Base-by-base conservation (phyloP, 2,113 vertebrate genomes). In the Formicarius rufipectus region DNA sequence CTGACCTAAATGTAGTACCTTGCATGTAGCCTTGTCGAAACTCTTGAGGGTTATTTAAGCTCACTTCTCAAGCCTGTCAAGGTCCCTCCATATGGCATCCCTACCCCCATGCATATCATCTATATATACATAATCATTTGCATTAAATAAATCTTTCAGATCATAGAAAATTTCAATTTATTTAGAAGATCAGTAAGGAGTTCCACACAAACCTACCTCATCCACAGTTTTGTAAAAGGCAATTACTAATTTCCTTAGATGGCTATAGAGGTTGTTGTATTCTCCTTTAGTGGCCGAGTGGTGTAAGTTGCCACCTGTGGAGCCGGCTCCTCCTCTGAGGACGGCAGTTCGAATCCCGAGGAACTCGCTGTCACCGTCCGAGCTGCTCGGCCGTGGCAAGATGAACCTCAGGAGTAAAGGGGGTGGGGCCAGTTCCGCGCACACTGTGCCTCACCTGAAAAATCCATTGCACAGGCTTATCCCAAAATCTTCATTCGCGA, bases 101-200 rank as follows among this genome's bases (percentile, higher is more conserved):
- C 27, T 33, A 28, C 13, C 7, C 4, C 23, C 3, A 74, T 28
- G 17, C 0, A 0, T 31, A n/a, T 60, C 18, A 60, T 22, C 37
- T 37, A 17, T 40, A 47, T 50, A 67, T 37, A 59, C 4, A 19
- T 50, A 81, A 30, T 44, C 74, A 59, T 47, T 55, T 47, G 76
- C 16, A 45, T 59, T 23, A 73, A 40, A 4, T 45, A 67, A 56
- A n/a, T 20, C 0, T 69, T 87, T 35, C 39, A 13, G 66, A 28
- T 49, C 45, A 44, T 5, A n/a, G 37, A 14, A 58, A 56, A 49
- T 49, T 88, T n/a, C 6, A 62, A 37, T 62, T 80, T 44, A 31
- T 62, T 50, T 58, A 60, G 10, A 20, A 81, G 23, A 71, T 1
- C 14, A 45, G 18, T 66, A 55, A 81, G 45, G 17, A 66, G 53